Conservation (phyloP, 1,140 invertebrate genomes). For the Phymastichus coffea region DNA sequence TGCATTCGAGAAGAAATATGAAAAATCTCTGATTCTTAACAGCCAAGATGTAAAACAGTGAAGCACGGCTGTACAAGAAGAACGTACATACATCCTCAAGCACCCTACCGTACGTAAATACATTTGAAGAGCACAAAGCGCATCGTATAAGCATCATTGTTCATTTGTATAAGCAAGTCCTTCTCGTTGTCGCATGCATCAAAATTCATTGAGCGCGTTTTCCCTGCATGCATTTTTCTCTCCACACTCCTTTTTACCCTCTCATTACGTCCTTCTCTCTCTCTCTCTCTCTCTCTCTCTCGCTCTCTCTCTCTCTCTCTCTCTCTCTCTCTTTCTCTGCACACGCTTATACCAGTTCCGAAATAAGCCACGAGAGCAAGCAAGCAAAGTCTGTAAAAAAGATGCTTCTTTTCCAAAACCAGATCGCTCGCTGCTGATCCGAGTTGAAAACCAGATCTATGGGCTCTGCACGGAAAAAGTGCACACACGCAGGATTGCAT, state of each 20-base stretch:
- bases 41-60: too few species aligned
- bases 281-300: slow-evolving; percentile 7
- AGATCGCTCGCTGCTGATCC: slow-evolving; percentile 6
- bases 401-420: slow-evolving; percentile 31
- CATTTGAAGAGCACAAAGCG: too few species aligned
- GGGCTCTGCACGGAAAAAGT: slow-evolving; percentile 22
- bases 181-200: neutral
- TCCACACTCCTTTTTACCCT: too few species aligned
- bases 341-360: slow-evolving; percentile 15
- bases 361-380: neutral
- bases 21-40: too few species aligned
- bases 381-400: slow-evolving; percentile 16
- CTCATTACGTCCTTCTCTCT: neutral
- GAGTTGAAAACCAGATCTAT: slow-evolving; percentile 27
- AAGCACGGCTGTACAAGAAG: neutral
- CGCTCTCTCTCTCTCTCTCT: slow-evolving; percentile 1
- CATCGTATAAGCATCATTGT: too few species aligned
- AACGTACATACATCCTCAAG: neutral
- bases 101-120: too few species aligned
- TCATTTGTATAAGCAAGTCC: too few species aligned
- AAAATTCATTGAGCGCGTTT: neutral
- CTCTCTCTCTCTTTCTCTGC: neutral
- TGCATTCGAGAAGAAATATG: too few species aligned
- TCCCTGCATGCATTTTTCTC: too few species aligned
- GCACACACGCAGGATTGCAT: slow-evolving; percentile 15